These are phyloP conservation scores for Setipinna tenuifilis DNA, from an alignment of 2,797 vertebrate species.

Conservation along the genomic window DNA sequence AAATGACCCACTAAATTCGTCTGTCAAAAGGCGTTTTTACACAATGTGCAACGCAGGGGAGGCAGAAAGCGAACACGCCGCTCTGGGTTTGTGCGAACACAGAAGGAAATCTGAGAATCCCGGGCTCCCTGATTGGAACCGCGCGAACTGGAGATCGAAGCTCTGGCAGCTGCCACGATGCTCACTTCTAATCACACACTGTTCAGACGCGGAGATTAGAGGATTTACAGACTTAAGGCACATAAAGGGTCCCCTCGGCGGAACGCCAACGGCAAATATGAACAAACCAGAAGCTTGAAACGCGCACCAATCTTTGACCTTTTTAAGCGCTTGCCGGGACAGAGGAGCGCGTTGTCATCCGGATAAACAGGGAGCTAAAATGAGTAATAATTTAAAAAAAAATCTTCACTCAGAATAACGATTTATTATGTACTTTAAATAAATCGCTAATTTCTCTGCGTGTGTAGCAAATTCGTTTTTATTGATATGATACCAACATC, in stretches of 20 bases:
- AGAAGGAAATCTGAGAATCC: constrained; percentile 72
- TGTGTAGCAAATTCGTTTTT: too few relatives aligned
- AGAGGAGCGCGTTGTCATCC: not conserved
- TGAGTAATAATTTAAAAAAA: not conserved
- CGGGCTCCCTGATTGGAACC: constrained; percentile 64
- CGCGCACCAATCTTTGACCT: constrained; percentile 42
- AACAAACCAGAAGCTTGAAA: constrained; percentile 30
- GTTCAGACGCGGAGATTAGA: constrained; percentile 75
- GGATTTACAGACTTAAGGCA: constrained; percentile 78
- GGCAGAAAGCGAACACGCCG: constrained; percentile 63
- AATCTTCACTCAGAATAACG: not conserved
- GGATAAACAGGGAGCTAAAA: not conserved
- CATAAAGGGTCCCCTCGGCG: constrained; percentile 79
- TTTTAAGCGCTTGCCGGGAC: constrained; percentile 30
- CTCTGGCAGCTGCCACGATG: constrained; percentile 60
- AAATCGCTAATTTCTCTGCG: too few relatives aligned
- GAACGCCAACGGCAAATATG: constrained; percentile 48
- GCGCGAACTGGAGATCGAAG: constrained; percentile 45
- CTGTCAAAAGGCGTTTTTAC: constrained; percentile 44
- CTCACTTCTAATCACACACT: constrained; percentile 77
- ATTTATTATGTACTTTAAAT: too few relatives aligned
- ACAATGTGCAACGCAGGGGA: constrained; percentile 43
- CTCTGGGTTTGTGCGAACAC: constrained; percentile 55
- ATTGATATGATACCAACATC: too few relatives aligned
- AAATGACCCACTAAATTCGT: constrained; percentile 37